Conservation (phyloP, 2,113 vertebrate genomes). For the Hucho hucho region DNA sequence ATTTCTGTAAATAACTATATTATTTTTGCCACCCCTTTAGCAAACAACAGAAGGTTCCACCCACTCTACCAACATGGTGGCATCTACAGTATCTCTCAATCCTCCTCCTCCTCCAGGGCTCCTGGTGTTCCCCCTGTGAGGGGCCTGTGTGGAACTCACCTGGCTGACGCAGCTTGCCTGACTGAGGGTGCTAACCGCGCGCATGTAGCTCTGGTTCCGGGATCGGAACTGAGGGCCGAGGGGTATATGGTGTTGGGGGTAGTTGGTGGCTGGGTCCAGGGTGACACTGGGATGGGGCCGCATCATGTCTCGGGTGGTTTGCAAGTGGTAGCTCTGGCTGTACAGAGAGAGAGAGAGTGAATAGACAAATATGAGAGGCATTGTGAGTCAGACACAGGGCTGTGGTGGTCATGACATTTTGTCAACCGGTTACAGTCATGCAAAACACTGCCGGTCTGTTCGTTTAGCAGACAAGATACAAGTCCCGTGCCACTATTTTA, state of each 20-base stretch:
- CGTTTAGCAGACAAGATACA: too few species aligned
- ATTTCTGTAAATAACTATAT: neutral
- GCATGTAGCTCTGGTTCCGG: slow-evolving; percentile 99
- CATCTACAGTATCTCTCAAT: neutral
- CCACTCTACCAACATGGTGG: neutral
- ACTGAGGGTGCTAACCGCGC: slow-evolving; percentile 98
- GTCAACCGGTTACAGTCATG: too few species aligned
- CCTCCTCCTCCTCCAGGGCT: slow-evolving; percentile 10
- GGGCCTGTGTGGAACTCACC: slow-evolving; percentile 76
- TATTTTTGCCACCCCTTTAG: neutral
- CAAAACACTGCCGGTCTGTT: too few species aligned
- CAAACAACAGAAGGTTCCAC: neutral
- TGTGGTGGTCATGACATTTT: too few species aligned
- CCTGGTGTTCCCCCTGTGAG: slow-evolving; percentile 25
- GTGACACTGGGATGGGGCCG: slow-evolving; percentile 83
- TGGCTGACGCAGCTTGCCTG: slow-evolving; percentile 99
- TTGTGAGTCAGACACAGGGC: neutral
- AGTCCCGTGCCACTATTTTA: too few species aligned
- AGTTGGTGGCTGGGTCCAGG: slow-evolving; percentile 88
- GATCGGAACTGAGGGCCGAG: slow-evolving; percentile 89
- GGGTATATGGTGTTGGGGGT: slow-evolving; percentile 73
- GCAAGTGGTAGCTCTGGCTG: slow-evolving; percentile 94
- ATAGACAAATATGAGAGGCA: slow-evolving; percentile 9
- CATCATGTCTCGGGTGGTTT: slow-evolving; percentile 89
- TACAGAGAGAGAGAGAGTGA: slow-evolving; percentile 59